Conservation (phyloP, 2,797 vertebrate genomes). For the Rhinichthys osculus region DNA sequence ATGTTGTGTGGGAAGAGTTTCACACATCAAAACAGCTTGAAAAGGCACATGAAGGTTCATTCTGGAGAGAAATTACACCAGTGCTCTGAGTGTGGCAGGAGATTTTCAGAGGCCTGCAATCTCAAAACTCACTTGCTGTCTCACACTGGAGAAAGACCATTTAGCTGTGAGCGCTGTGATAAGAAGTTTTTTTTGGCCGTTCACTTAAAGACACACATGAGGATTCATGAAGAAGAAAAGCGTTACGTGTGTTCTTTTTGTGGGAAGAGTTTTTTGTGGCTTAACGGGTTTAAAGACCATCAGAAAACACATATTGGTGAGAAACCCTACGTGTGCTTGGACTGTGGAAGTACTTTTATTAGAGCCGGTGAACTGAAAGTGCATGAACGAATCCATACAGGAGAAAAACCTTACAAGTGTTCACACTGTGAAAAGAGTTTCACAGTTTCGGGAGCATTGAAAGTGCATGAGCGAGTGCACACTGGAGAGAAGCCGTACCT, state of each 20-base stretch:
- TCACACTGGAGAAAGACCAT: constrained; percentile 53
- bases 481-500: constrained; percentile 11
- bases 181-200: constrained; percentile 36
- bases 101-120: constrained; percentile 30
- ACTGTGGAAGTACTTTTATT: constrained; percentile 11
- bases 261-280: constrained; percentile 9
- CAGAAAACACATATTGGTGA: constrained; percentile 3
- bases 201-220: constrained; percentile 6
- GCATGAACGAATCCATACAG: background rate
- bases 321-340: constrained; percentile 7
- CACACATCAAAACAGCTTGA: constrained; percentile 41
- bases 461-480: background rate
- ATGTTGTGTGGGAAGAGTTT: constrained; percentile 18
- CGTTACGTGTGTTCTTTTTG: background rate
- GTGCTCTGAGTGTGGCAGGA: constrained; percentile 47
- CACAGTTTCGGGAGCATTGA: background rate
- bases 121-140: constrained; percentile 23
- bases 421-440: constrained; percentile 2
- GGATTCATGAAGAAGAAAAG: background rate
- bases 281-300: constrained; percentile 1
- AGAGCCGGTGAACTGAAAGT: constrained; percentile 4
- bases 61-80: constrained; percentile 50
- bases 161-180: constrained; percentile 24
- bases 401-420: constrained; percentile 17
- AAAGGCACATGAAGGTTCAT: constrained; percentile 51